phyloP scores from a whole-genome alignment of 2,113 vertebrate genomes.

The Python bivittatus region DNA sequence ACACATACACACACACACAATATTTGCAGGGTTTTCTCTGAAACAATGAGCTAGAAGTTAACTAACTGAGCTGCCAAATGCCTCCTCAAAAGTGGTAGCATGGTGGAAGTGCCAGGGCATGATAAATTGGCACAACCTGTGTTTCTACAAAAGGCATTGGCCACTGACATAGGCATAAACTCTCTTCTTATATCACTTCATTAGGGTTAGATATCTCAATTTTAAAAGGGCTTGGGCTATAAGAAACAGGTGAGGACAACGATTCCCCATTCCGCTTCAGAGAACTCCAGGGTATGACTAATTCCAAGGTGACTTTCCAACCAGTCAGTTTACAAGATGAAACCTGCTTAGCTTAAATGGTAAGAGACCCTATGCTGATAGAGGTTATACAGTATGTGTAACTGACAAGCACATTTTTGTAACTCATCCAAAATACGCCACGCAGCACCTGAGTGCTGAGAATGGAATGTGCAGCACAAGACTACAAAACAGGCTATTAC shows the following conservation, averaged over 20 bases:
- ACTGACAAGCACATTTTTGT: slow-evolving; percentile 7
- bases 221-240: not conserved
- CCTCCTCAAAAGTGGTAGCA: not conserved
- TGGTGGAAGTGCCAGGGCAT: not conserved
- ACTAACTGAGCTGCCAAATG: not conserved
- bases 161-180: not conserved
- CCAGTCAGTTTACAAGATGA: not conserved
- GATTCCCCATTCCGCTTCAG: not conserved
- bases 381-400: not conserved
- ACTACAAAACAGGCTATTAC: not conserved
- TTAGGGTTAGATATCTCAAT: not conserved
- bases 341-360: not conserved
- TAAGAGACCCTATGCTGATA: not conserved
- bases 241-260: not conserved
- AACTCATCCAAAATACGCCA: not conserved
- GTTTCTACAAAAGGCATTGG: not conserved
- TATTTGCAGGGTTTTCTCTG: not conserved
- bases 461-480: slow-evolving; percentile 13
- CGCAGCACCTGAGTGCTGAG: not conserved
- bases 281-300: not conserved
- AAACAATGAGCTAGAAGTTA: not conserved
- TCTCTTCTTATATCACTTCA: not conserved
- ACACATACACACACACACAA: not conserved
- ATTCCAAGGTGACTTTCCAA: not conserved
- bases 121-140: not conserved